Base-by-base conservation (phyloP, 2,113 vertebrate species). In the Sander lucioperca region DNA sequence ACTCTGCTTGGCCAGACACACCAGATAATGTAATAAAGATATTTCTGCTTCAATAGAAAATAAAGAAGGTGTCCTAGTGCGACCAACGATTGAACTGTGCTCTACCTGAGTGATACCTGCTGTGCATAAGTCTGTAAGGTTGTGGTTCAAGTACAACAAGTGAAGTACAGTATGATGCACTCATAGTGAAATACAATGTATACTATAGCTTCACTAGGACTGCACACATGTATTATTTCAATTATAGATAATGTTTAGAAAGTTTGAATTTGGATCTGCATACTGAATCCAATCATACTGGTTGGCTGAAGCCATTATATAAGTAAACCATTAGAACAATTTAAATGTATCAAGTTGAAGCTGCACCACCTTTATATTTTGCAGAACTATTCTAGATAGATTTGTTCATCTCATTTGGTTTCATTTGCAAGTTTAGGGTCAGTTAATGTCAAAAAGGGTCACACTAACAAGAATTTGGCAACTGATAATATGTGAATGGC, bases 21-120 rank as follows among this genome's bases (percentile, higher is more conserved):
- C 64, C 63, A 79, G 76, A 87, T 89, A 85, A 88, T 86, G 81
- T 87, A 88, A 95, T 94, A 93, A 92, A 95, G 93, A 94, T 92
- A 94, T 94, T 92, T 92, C 88, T 88, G 90, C 83, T 81, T 85
- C 79, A 82, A 78, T 74, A 87, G 73, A 78, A 89, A 88, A 84
- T 87, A 88, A 86, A 87, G 74, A 87, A 74, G 51, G 83, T 88
- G 82, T 91, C 88, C 89, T 90, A 85, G 82, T 83, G 86, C 82
- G 87, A 85, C 89, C 63, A 25, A 36, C 65, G 25, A 85, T 77
- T 86, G 73, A 86, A 69, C 83, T 66, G 70, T 72, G 50, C 25
- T 67, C 63, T 23, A 50, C 58, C 57, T 66, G 79, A 74, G 66
- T 43, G 63, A 59, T 11, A 83, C 74, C 77, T 54, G 27, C 48